Percentiles rank a stretch among this genome's conserved stretches.
Evolutionary conservation across 1,140 invertebrate genomes (phyloP).

Genomic region (Bradynema listronoti): DNA sequence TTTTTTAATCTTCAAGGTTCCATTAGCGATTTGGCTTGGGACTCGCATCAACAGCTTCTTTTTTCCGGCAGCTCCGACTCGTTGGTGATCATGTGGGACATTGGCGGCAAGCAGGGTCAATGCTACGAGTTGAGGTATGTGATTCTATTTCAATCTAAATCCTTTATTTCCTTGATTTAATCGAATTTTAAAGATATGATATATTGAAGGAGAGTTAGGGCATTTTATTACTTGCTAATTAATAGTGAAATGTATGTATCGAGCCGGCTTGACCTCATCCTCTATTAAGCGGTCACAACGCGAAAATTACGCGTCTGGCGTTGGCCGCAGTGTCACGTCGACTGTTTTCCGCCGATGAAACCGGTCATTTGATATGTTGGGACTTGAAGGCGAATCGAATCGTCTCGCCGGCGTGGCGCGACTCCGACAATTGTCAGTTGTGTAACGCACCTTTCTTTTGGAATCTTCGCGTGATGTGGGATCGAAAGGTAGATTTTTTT

Average conservation of each 20-base stretch:
- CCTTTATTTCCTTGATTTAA: no score
- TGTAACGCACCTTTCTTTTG: conserved; percentile 85
- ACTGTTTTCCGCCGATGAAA: conserved; percentile 86
- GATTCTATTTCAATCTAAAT: no score
- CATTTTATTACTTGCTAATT: no score
- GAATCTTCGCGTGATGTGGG: conserved; percentile 96
- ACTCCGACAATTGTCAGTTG: conserved; percentile 83
- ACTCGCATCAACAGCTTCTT: conserved; percentile 73
- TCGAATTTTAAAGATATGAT: no score
- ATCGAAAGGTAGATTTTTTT: conserved; percentile 69
- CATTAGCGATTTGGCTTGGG: conserved; percentile 83
- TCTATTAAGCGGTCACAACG: conserved; percentile 59
- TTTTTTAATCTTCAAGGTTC: conserved; percentile 61
- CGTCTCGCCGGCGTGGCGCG: conserved; percentile 82
- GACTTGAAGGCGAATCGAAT: conserved; percentile 76
- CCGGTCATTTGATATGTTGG: conserved; percentile 87
- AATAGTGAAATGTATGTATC: no score
- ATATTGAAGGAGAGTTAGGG: no score
- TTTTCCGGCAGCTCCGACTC: conserved; percentile 94
- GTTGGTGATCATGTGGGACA: conserved; percentile 91
- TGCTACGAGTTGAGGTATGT: conserved; percentile 75
- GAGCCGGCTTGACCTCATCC: no score
- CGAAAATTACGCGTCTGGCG: conserved; percentile 63
- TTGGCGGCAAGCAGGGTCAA: conserved; percentile 87
- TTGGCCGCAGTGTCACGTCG: conserved; percentile 73